These are phyloP conservation scores for Reinhardtius hippoglossoides DNA, from an alignment of 2,113 vertebrate genomes.

Conservation along the genomic window DNA sequence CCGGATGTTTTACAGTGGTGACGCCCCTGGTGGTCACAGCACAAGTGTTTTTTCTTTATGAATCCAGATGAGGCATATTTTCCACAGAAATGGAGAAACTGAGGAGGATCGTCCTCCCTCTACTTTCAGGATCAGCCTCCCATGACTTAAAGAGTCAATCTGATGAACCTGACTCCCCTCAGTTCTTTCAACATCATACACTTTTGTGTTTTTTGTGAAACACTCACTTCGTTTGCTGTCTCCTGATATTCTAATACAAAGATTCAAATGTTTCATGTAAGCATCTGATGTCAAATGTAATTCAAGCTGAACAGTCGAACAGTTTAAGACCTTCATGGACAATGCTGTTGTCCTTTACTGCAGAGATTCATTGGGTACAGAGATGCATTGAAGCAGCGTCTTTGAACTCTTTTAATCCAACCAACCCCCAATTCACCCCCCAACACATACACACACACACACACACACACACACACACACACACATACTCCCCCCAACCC, in stretches of 20 bases:
- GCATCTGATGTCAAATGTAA: background rate
- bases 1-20: no score
- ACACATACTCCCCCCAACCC: background rate
- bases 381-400: slow-evolving; percentile 30
- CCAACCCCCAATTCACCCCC: background rate
- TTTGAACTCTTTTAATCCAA: slow-evolving; percentile 39
- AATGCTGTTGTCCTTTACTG: background rate
- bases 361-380: slow-evolving; percentile 22
- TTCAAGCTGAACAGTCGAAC: slow-evolving; percentile 2
- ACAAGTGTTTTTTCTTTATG: background rate
- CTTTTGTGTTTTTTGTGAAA: background rate
- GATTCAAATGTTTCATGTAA: background rate
- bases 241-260: no score
- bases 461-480: no score
- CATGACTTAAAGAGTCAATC: slow-evolving; percentile 42
- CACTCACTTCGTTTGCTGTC: background rate
- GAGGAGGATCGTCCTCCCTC: slow-evolving; percentile 6
- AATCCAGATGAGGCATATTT: slow-evolving; percentile 11
- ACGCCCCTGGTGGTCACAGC: no score
- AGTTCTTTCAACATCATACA: slow-evolving; percentile 16
- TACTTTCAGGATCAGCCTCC: slow-evolving; percentile 22
- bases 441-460: no score
- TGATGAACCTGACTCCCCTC: slow-evolving; percentile 49
- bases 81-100: slow-evolving; percentile 28
- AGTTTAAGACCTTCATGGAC: slow-evolving; percentile 19